Conservation (phyloP, 2,113 vertebrate genomes). For the Xyliphius kryptos region DNA sequence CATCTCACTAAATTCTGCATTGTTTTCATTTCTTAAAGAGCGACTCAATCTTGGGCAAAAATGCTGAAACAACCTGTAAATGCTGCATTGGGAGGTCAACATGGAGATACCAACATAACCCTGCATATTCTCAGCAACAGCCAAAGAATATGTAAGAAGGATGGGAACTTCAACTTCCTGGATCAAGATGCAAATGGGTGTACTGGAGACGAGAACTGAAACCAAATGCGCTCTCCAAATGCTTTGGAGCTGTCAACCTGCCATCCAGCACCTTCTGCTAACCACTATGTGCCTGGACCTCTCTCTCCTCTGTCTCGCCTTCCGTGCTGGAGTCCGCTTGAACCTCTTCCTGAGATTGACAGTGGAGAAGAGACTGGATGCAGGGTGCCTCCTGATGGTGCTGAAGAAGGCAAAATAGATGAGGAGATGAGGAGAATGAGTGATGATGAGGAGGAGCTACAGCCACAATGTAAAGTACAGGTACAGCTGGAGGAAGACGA, state of each 20-base stretch:
- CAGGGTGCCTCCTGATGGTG: conserved; percentile 83
- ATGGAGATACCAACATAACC: conserved; percentile 27
- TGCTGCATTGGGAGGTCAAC: conserved; percentile 42
- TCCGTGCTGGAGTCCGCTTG: conserved; percentile 62
- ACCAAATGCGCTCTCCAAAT: conserved; percentile 60
- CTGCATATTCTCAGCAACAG: conserved; percentile 36
- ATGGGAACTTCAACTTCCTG: conserved; percentile 89
- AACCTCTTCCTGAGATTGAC: conserved; percentile 66
- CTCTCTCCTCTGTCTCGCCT: conserved; percentile 57
- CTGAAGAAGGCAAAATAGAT: conserved; percentile 63
- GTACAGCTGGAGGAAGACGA: conserved; percentile 35
- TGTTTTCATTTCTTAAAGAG: conserved; percentile 45
- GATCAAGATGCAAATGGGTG: conserved; percentile 46
- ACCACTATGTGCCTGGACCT: conserved; percentile 39
- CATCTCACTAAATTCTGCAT: conserved; percentile 28
- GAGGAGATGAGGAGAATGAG: conserved; percentile 48
- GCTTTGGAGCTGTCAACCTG: too few species aligned
- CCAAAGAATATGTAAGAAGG: conserved; percentile 62
- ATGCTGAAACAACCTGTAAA: conserved; percentile 64
- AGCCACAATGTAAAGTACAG: conserved; percentile 35
- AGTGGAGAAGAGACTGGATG: conserved; percentile 56
- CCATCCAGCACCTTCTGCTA: conserved; percentile 36
- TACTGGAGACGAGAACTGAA: conserved; percentile 79
- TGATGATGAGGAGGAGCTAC: conserved; percentile 42
- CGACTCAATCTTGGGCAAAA: conserved; percentile 36